Percentiles rank a stretch among this genome's conserved stretches.
phyloP scores from a whole-genome alignment of 1,140 invertebrate genomes.

The Bombus cullumanus region DNA sequence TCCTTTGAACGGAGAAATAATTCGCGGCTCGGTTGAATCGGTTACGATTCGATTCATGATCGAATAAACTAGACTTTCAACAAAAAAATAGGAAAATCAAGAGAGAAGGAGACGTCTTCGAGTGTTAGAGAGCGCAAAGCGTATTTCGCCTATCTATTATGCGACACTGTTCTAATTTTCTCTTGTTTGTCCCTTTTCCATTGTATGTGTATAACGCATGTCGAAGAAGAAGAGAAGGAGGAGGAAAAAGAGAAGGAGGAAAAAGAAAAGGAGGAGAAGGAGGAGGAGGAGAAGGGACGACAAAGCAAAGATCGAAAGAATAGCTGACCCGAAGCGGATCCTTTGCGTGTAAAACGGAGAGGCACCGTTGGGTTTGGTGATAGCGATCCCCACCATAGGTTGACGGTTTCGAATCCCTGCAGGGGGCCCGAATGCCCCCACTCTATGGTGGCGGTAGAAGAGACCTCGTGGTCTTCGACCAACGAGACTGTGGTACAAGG shows the following conservation, averaged over 20 bases:
- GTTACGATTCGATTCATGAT: no score
- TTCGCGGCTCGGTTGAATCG: background rate
- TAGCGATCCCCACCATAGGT: constrained; percentile 35
- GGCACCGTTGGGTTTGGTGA: constrained; percentile 29
- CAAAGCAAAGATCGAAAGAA: background rate
- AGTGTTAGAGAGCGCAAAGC: background rate
- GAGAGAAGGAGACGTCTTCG: background rate
- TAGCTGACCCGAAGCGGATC: constrained; percentile 30
- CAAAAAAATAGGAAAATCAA: background rate
- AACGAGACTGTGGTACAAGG: constrained; percentile 52
- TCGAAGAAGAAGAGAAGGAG: no score
- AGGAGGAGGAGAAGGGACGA: background rate
- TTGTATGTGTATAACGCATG: background rate
- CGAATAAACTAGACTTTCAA: background rate
- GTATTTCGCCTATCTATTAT: background rate
- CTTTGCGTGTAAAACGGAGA: constrained; percentile 34
- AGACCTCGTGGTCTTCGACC: constrained; percentile 57
- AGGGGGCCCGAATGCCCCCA: constrained; percentile 53
- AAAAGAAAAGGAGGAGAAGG: accelerated
- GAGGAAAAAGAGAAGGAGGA: no score
- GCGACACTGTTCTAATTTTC: background rate
- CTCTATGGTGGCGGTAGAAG: constrained; percentile 15
- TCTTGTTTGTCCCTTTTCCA: background rate
- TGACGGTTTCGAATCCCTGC: constrained; percentile 43
- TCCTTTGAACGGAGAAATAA: background rate